Evolutionary conservation across 2,797 vertebrate species (phyloP).

Genomic region (Thunnus albacares): DNA sequence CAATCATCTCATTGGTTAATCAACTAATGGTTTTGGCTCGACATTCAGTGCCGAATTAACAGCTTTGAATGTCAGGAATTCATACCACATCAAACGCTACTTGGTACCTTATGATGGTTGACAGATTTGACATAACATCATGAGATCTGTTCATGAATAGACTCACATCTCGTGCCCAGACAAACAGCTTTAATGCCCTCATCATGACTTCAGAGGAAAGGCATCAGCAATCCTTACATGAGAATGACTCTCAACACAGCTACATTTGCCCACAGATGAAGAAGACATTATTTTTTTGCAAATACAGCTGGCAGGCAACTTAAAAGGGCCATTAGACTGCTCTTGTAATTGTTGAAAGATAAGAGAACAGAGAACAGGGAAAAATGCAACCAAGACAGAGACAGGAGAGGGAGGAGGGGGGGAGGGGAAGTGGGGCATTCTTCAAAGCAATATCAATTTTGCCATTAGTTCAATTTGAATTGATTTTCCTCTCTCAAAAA

Average conservation of each 20-base stretch:
- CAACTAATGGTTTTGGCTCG: slow-evolving; percentile 29
- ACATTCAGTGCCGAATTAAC: slow-evolving; percentile 24
- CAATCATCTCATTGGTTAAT: slow-evolving; percentile 28
- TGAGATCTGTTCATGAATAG: slow-evolving; percentile 44
- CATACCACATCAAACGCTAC: slow-evolving; percentile 68
- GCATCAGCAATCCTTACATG: slow-evolving; percentile 64
- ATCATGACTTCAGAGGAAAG: slow-evolving; percentile 82
- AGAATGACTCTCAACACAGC: slow-evolving; percentile 68
- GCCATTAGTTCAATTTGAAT: slow-evolving; percentile 86
- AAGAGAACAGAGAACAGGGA: slow-evolving; percentile 80
- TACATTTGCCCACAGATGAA: slow-evolving; percentile 79
- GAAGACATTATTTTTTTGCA: slow-evolving; percentile 78
- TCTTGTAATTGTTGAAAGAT: slow-evolving; percentile 87
- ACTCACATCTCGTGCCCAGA: slow-evolving; percentile 77
- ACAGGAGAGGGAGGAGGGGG: slow-evolving; percentile 29
- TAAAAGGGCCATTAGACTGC: slow-evolving; percentile 86
- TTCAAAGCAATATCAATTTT: slow-evolving; percentile 89
- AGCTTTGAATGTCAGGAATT: slow-evolving; percentile 54
- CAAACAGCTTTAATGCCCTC: slow-evolving; percentile 73
- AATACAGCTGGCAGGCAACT: slow-evolving; percentile 86
- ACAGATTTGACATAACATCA: slow-evolving; percentile 76
- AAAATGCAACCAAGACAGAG: slow-evolving; percentile 79
- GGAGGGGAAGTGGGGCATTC: slow-evolving; percentile 58
- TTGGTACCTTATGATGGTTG: slow-evolving; percentile 66
- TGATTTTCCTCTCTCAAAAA: slow-evolving; percentile 75